Percentiles rank a stretch among this genome's conserved stretches.
These are phyloP conservation scores for Electrophaes corylata DNA, from an alignment of 2,888 invertebrate species.

Conservation along the genomic window DNA sequence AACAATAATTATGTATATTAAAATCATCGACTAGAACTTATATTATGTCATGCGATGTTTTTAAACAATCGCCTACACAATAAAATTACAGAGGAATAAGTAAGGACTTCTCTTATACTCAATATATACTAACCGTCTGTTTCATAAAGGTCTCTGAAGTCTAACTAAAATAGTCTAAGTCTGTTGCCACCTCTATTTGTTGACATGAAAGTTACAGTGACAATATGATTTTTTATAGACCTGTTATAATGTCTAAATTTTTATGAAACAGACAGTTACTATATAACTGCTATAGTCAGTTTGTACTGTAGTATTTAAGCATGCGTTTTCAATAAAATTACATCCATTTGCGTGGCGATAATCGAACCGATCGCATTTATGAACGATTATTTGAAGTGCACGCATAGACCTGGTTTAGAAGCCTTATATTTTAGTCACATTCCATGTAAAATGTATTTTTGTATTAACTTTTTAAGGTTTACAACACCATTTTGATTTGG, in stretches of 20 bases:
- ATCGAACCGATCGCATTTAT: constrained; percentile 1
- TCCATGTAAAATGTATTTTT: constrained; percentile 55
- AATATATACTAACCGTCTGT: too few species aligned
- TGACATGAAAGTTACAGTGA: too few species aligned
- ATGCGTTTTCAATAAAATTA: background rate
- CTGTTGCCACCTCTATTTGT: too few species aligned
- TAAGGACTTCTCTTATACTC: too few species aligned
- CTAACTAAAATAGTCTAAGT: too few species aligned
- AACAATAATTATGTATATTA: background rate
- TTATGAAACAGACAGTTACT: too few species aligned
- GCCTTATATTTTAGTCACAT: constrained; percentile 52
- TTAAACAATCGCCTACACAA: too few species aligned
- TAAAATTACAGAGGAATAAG: too few species aligned
- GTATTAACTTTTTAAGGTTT: constrained; percentile 45
- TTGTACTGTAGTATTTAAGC: background rate
- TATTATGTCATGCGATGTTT: background rate
- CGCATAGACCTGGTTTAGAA: constrained; percentile 21
- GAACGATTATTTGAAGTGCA: background rate
- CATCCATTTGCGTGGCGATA: constrained; percentile 12
- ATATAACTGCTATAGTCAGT: background rate
- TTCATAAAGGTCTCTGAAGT: too few species aligned
- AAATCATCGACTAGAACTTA: background rate
- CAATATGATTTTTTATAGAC: too few species aligned
- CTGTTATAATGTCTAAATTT: too few species aligned
- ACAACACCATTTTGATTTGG: constrained; percentile 31